Base-by-base conservation (phyloP, 2,888 invertebrate species). In the Phortica okadai region DNA sequence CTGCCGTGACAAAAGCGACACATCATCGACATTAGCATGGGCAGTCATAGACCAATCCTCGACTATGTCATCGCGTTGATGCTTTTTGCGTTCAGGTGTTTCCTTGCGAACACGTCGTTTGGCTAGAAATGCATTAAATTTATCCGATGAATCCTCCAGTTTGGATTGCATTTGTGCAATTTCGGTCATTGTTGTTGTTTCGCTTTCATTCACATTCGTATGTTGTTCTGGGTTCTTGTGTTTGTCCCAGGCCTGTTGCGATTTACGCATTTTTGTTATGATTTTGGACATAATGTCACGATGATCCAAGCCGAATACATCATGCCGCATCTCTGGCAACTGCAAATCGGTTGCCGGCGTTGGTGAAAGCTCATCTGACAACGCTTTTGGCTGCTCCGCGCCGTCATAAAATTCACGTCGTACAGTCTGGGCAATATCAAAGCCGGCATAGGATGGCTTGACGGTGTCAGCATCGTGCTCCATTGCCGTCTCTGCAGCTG, bases 241-340 rank as follows among this genome's bases (percentile, higher is more conserved):
- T 21, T 79, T 78, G 3, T 89, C 84, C 94, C 94, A 94, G 0
- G 94, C 94, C 3, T 93, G 92, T 76, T 91, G 92, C 0, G 92
- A 93, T 83, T 92, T 93, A 74, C 92, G 93, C 85, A 93, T 92
- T 41, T 93, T 92, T 0, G 91, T 91, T 10, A 92, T 75, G 0
- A 94, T 92, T 73, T 93, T 91, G 58, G 91, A 92, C 93, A 96
- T 93, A 64, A 96, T 95, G 76, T 91, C 92, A 0, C 91, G 90
- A 84, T 95, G 95, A 89, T 96, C 93, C 69, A 97, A 90, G 0
- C 95, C 95, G 58, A 94, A 93, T 5, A 96, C 93, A 90, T 94
- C 94, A 80, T 95, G 93, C 0, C 94, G 93, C 96, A 96, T 96
- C 78, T 93, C 91, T 1, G 96, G 95, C 78, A 95, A 83, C 2